phyloP scores from a whole-genome alignment of 2,888 invertebrate species.

The Heliconius erato region DNA sequence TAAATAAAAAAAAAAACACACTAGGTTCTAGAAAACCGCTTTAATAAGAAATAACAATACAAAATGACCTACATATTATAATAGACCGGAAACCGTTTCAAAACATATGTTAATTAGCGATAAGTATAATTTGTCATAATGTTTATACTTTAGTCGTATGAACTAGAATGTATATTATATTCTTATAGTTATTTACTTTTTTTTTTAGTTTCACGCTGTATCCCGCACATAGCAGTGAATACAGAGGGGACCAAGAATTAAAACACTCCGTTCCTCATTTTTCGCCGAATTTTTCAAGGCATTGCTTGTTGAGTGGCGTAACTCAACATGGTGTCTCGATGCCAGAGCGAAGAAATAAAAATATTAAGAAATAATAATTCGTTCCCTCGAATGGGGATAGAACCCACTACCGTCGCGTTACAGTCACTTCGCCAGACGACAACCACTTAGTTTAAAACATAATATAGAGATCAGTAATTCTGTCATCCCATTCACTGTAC shows the following conservation, averaged over 20 bases:
- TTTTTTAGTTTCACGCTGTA: neutral
- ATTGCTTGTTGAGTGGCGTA: too few relatives aligned
- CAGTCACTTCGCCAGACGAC: too few relatives aligned
- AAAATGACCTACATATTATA: neutral
- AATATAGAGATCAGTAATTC: too few relatives aligned
- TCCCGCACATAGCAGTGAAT: neutral
- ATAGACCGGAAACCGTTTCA: neutral
- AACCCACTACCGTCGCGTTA: too few relatives aligned
- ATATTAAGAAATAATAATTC: too few relatives aligned
- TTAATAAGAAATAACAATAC: neutral
- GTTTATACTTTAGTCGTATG: neutral
- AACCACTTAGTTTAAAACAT: too few relatives aligned
- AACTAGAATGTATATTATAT: neutral
- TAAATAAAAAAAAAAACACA: too few relatives aligned
- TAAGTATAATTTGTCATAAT: neutral
- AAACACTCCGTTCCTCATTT: neutral
- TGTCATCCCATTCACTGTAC: too few relatives aligned
- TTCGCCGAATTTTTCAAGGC: too few relatives aligned
- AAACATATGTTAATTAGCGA: slow-evolving; percentile 4
- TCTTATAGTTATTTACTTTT: neutral
- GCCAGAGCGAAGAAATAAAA: too few relatives aligned
- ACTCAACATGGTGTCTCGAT: too few relatives aligned
- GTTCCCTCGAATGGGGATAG: too few relatives aligned
- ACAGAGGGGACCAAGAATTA: neutral
- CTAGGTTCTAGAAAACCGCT: neutral